Evolutionary conservation across 2,797 vertebrate species (phyloP).

Genomic region (Sebastes diploproa): DNA sequence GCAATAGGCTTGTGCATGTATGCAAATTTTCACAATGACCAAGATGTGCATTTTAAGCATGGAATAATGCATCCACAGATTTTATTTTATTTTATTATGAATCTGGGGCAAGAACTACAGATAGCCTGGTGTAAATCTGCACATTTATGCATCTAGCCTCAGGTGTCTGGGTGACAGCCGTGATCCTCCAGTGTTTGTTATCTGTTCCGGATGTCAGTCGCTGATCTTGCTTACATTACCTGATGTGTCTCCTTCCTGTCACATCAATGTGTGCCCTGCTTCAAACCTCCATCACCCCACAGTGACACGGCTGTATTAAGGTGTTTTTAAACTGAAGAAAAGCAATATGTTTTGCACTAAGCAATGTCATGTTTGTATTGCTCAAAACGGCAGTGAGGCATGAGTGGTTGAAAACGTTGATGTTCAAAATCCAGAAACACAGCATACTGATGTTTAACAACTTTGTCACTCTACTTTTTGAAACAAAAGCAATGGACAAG

Average conservation of each 20-base stretch:
- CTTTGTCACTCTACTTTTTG: not conserved
- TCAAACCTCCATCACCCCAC: not conserved
- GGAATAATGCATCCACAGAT: not conserved
- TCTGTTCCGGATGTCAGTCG: constrained; percentile 19
- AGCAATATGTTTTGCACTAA: not conserved
- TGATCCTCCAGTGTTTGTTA: constrained; percentile 6
- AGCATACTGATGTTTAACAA: not conserved
- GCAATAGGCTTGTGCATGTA: not conserved
- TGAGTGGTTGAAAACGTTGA: not conserved
- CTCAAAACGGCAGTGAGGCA: not conserved
- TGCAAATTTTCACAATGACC: not conserved
- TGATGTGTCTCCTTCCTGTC: constrained; percentile 16
- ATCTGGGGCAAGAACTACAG: not conserved
- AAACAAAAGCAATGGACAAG: not conserved
- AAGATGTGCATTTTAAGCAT: not conserved
- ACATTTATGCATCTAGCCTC: not conserved
- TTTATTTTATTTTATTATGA: not conserved
- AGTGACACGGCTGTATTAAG: not conserved
- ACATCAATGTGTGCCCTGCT: not conserved
- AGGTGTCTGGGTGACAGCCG: not conserved
- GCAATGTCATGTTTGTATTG: not conserved
- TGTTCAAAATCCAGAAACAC: not conserved
- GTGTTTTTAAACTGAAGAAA: constrained; percentile 10
- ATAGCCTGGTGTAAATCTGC: constrained; percentile 2
- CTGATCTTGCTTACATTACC: not conserved